Evolutionary conservation across 1,140 invertebrate species (phyloP), one percentile per base, ranked within the genome.

Genomic region (Popillia japonica): DNA sequence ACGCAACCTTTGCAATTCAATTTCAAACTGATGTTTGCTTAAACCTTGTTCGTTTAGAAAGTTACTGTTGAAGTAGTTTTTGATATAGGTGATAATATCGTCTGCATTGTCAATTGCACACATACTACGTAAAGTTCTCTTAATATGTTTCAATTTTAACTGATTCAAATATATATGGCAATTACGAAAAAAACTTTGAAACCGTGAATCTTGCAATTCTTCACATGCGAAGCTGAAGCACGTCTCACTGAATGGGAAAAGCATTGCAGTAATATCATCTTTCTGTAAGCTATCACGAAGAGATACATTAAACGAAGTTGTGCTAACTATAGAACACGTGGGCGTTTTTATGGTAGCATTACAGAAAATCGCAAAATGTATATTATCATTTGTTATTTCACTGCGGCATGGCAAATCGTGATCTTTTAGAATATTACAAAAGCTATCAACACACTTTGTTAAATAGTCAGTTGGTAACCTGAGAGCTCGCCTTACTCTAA

Each of bases 21-120:
- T 17, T 55, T 55, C 48, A 55, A 55, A 55, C 6, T 17, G 14
- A 14, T 55, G 9, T 17, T 55, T 55, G 48, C 17, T 14, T 55
- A 55, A n/a, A 17, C 48, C 48, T 55, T 55, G n/a, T n/a, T n/a
- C n/a, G n/a, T n/a, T n/a, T 55, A 55, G 17, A n/a, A 55, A 55
- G 14, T 55, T n/a, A 17, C 17, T 55, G 17, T n/a, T 55, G 48
- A 55, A n/a, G 14, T 55, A 55, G 17, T 55, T 17, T n/a, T 55
- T 55, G 11, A 55, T 17, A n/a, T 55, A 55, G 17, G 6, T 55
- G 17, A 55, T 17, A 55, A 55, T 17, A 17, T 55, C 48, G 14
- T 55, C 17, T n/a, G 48, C 48, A 17, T n/a, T 55, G 14, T 55
- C 48, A n/a, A 55, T 55, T 2, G 14, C 48, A 55, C 48, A 55